Evolutionary conservation across 2,797 vertebrate species (phyloP).

Genomic region (Mergus octosetaceus): DNA sequence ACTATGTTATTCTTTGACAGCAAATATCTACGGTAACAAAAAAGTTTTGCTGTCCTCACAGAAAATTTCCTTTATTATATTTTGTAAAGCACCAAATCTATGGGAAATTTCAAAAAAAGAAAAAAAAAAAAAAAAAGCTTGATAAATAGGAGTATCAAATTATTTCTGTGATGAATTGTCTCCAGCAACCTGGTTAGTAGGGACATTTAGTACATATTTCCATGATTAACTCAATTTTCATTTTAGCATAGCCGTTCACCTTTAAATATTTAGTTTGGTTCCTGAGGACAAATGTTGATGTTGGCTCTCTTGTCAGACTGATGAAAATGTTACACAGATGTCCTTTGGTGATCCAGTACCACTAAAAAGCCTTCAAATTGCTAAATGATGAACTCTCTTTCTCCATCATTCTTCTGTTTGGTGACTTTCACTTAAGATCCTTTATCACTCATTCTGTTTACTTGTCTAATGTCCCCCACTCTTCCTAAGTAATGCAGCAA

Average conservation of each 20-base stretch:
- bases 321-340: constrained; percentile 75
- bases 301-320: constrained; percentile 66
- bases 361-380: constrained; percentile 51
- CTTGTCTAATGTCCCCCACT: background rate
- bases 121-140: background rate
- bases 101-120: background rate
- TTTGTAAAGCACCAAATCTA: background rate
- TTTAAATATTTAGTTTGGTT: constrained; percentile 76
- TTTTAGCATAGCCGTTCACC: constrained; percentile 69
- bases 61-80: background rate
- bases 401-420: constrained; percentile 37
- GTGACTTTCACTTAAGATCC: constrained; percentile 13
- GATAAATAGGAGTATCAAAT: constrained; percentile 33
- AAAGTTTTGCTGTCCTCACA: background rate
- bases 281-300: constrained; percentile 71
- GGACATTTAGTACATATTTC: constrained; percentile 67
- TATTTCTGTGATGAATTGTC: constrained; percentile 56
- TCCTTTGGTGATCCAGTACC: constrained; percentile 65
- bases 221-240: constrained; percentile 68
- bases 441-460: background rate
- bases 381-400: constrained; percentile 65
- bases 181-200: constrained; percentile 58
- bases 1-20: background rate
- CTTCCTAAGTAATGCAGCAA: background rate
- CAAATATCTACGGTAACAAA: background rate